phyloP scores from a whole-genome alignment of 2,113 vertebrate species.

The Brevimyrus niger region DNA sequence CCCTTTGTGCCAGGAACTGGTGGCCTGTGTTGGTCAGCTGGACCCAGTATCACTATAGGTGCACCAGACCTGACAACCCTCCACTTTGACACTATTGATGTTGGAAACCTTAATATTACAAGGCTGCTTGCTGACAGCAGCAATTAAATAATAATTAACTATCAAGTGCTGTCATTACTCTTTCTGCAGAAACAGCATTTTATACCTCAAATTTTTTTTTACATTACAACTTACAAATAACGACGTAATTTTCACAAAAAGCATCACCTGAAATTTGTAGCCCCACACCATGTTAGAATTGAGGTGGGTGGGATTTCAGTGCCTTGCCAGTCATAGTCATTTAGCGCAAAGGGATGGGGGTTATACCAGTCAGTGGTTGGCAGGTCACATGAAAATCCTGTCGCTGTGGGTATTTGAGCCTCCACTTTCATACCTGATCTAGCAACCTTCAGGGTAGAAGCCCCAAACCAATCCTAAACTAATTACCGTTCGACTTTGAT shows the following conservation, averaged over 20 bases:
- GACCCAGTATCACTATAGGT: neutral
- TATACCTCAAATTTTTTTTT: neutral
- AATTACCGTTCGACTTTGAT: neutral
- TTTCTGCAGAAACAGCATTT: neutral
- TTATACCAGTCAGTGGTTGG: neutral
- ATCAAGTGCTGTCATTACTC: neutral
- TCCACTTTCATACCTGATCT: neutral
- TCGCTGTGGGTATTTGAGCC: neutral
- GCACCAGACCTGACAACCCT: neutral
- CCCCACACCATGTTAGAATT: neutral
- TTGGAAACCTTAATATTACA: neutral
- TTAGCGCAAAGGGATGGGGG: neutral
- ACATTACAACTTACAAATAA: neutral
- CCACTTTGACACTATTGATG: neutral
- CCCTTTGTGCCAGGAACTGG: neutral
- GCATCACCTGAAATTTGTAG: neutral
- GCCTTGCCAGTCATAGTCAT: constrained; percentile 54
- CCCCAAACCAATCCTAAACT: neutral
- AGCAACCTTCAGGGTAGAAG: neutral
- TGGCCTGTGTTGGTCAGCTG: neutral
- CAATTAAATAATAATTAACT: neutral
- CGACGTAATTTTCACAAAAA: neutral
- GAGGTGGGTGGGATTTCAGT: constrained; percentile 30
- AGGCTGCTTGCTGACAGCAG: neutral
- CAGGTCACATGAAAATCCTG: neutral